These are phyloP conservation scores for Dryas iulia DNA, from an alignment of 1,140 invertebrate species.

Conservation along the genomic window DNA sequence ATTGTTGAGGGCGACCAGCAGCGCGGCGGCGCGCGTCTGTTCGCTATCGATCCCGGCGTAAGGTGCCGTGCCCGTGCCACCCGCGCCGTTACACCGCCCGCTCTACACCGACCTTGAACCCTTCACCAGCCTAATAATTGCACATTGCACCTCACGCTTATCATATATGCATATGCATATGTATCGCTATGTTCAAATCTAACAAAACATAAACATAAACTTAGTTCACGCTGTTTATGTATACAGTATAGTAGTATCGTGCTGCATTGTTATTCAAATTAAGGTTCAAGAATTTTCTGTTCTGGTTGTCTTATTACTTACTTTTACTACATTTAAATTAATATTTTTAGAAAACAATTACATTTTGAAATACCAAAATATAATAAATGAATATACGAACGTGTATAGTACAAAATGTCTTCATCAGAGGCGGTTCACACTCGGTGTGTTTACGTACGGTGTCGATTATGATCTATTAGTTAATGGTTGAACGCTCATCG, in stretches of 20 bases:
- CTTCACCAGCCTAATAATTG: slow-evolving; percentile 18
- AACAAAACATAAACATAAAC: slow-evolving; percentile 1
- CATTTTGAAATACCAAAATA: too few relatives aligned
- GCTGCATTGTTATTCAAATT: slow-evolving; percentile 1
- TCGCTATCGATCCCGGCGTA: slow-evolving; percentile 60
- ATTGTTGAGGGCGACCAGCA: slow-evolving; percentile 10
- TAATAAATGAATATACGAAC: too few relatives aligned
- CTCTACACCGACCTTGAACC: slow-evolving; percentile 35
- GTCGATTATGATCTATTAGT: not conserved
- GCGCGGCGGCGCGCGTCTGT: slow-evolving; percentile 59
- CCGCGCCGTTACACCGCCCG: slow-evolving; percentile 7
- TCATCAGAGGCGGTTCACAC: too few relatives aligned
- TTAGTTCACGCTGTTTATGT: not conserved
- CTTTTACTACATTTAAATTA: too few relatives aligned
- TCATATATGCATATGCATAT: not conserved
- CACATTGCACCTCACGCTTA: slow-evolving; percentile 10
- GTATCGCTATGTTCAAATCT: not conserved
- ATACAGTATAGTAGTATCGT: not conserved
- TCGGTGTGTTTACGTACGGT: not conserved
- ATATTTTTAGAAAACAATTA: too few relatives aligned
- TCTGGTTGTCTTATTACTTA: not conserved
- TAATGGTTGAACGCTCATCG: not conserved
- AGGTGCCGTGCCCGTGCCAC: slow-evolving; percentile 26
- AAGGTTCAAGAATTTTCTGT: not conserved
- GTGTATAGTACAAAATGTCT: too few relatives aligned